A percentile compares a stretch with the other conserved stretches of the same genome.
These are phyloP conservation scores for Halocaridina rubra DNA, from an alignment of 2,888 invertebrate genomes.

Conservation along the genomic window DNA sequence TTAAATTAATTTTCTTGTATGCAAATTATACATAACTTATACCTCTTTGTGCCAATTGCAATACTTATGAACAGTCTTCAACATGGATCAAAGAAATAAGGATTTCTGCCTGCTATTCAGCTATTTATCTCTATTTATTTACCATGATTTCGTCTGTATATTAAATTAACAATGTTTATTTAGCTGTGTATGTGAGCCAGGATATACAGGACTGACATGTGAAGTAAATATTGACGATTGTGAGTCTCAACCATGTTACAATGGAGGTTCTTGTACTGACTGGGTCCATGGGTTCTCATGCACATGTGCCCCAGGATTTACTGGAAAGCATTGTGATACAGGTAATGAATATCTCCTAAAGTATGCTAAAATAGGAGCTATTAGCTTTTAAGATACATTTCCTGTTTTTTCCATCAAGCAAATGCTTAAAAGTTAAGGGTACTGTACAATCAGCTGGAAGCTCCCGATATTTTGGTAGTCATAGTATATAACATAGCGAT, in stretches of 20 bases:
- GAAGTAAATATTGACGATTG: slow-evolving; percentile 71
- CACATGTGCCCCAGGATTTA: slow-evolving; percentile 70
- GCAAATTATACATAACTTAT: too few species aligned
- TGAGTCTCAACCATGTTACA: slow-evolving; percentile 69
- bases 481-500: too few species aligned
- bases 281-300: slow-evolving; percentile 69
- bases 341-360: too few species aligned
- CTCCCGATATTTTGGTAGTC: background rate
- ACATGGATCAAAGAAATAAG: too few species aligned
- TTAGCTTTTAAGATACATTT: background rate
- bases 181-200: slow-evolving; percentile 73
- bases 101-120: too few species aligned
- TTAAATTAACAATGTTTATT: too few species aligned
- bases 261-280: slow-evolving; percentile 72
- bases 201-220: slow-evolving; percentile 73
- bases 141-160: too few species aligned
- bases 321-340: slow-evolving; percentile 62
- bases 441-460: background rate
- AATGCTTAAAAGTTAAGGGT: too few species aligned
- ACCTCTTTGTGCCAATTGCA: too few species aligned
- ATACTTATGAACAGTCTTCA: too few species aligned
- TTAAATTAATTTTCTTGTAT: too few species aligned
- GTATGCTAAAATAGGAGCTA: background rate
- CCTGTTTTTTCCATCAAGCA: background rate
- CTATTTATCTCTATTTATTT: too few species aligned